Evolutionary conservation across 2,888 invertebrate genomes (phyloP).

Genomic region (Nebria brevicollis): DNA sequence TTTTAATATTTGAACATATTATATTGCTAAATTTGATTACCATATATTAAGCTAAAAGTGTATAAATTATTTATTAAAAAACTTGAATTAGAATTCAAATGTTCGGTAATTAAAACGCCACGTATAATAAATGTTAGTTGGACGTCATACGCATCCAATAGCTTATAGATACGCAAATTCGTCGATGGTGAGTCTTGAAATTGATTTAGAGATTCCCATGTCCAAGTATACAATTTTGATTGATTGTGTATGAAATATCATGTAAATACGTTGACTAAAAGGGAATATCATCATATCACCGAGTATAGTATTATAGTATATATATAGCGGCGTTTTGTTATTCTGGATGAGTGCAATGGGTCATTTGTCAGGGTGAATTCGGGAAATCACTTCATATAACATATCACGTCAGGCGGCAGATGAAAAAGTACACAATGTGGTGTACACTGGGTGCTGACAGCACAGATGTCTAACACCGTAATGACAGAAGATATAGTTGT

Average conservation of each 20-base stretch:
- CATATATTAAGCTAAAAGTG: neutral
- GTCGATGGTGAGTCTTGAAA: neutral
- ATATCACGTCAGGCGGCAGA: neutral
- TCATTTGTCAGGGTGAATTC: conserved; percentile 18
- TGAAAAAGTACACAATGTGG: conserved; percentile 16
- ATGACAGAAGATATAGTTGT: conserved; percentile 32
- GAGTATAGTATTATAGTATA: neutral
- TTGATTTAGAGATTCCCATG: neutral
- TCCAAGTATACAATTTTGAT: neutral
- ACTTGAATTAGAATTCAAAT: neutral
- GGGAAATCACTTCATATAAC: neutral
- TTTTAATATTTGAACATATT: neutral
- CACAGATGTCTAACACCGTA: conserved; percentile 38
- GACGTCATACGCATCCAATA: neutral
- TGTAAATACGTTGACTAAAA: neutral
- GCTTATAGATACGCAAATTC: neutral
- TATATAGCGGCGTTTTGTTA: conserved; percentile 5
- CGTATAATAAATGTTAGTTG: neutral
- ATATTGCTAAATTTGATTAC: neutral
- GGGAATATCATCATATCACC: neutral
- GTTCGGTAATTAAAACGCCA: neutral
- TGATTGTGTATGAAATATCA: neutral
- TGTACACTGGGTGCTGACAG: conserved; percentile 29
- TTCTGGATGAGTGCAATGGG: neutral
- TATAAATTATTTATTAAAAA: neutral